phyloP scores from a whole-genome alignment of 2,888 invertebrate species.

The Ophonus ardosiacus region DNA sequence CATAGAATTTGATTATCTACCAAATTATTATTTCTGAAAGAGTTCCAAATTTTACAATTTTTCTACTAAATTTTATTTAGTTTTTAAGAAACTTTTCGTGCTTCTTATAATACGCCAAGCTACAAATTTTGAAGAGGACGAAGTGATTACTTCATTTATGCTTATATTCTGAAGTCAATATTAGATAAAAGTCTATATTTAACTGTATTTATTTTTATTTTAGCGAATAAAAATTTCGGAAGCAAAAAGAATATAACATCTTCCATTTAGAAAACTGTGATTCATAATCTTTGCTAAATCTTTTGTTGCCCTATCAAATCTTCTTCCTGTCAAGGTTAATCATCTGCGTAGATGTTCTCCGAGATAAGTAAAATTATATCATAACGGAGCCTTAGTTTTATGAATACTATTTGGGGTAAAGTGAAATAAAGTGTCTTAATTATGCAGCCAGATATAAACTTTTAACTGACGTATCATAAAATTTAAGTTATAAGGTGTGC shows the following conservation, averaged over 20 bases:
- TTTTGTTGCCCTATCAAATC: neutral
- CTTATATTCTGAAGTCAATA: too few species aligned
- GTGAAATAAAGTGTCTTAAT: slow-evolving; percentile 53
- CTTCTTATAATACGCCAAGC: too few species aligned
- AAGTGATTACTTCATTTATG: too few species aligned
- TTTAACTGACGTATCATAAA: slow-evolving; percentile 44
- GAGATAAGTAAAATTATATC: slow-evolving; percentile 29
- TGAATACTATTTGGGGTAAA: slow-evolving; percentile 46
- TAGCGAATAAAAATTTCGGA: too few species aligned
- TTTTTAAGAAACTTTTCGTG: too few species aligned
- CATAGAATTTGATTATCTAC: too few species aligned
- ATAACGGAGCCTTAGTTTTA: slow-evolving; percentile 43
- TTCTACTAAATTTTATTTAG: too few species aligned
- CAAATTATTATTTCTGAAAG: too few species aligned
- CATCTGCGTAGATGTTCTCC: neutral
- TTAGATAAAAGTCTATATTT: too few species aligned
- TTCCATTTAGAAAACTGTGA: neutral
- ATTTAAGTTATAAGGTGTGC: slow-evolving; percentile 44
- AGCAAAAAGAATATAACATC: neutral
- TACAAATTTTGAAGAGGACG: too few species aligned
- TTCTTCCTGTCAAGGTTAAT: neutral
- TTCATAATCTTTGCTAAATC: neutral
- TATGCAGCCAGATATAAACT: slow-evolving; percentile 41
- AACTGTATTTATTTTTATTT: too few species aligned
- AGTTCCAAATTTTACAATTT: too few species aligned